A percentile compares a stretch with the other conserved stretches of the same genome.
Evolutionary conservation across 1,140 invertebrate species (phyloP).

Genomic region (Drosophila mojavensis): DNA sequence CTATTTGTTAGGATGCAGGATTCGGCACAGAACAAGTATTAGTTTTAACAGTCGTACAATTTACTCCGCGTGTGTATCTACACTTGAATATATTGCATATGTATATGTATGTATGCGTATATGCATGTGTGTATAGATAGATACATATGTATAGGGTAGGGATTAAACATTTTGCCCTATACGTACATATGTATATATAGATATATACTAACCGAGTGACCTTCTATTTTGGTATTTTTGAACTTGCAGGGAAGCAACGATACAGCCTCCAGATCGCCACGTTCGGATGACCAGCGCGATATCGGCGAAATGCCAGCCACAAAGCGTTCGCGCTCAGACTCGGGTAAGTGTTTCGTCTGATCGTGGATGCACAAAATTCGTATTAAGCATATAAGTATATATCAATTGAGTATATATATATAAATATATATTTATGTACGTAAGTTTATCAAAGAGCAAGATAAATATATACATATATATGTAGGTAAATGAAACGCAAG

Average conservation of each 20-base stretch:
- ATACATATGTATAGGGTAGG: not conserved
- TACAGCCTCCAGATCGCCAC: constrained; percentile 79
- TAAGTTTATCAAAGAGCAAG: constrained; percentile 16
- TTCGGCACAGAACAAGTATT: not conserved
- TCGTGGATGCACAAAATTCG: constrained; percentile 5
- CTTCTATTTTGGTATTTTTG: constrained; percentile 17
- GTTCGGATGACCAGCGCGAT: constrained; percentile 79
- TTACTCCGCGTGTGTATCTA: constrained; percentile 12
- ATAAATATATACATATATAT: constrained; percentile 25
- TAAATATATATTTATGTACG: constrained; percentile 45
- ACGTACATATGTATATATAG: no score
- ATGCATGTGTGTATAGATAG: no score
- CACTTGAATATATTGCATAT: not conserved
- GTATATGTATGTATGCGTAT: not conserved
- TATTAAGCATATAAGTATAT: constrained; percentile 29
- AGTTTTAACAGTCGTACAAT: not conserved
- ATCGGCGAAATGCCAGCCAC: constrained; percentile 68
- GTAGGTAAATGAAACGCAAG: constrained; percentile 41
- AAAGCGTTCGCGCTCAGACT: constrained; percentile 76
- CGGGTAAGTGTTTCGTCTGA: constrained; percentile 69
- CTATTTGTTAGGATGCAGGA: not conserved
- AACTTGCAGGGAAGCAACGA: constrained; percentile 76
- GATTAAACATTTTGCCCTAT: no score
- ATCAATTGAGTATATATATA: constrained; percentile 30
- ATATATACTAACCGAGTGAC: constrained; percentile 23